Percentiles rank a stretch among this genome's conserved stretches.
phyloP scores from a whole-genome alignment of 2,888 invertebrate species.

The Pomacea canaliculata region DNA sequence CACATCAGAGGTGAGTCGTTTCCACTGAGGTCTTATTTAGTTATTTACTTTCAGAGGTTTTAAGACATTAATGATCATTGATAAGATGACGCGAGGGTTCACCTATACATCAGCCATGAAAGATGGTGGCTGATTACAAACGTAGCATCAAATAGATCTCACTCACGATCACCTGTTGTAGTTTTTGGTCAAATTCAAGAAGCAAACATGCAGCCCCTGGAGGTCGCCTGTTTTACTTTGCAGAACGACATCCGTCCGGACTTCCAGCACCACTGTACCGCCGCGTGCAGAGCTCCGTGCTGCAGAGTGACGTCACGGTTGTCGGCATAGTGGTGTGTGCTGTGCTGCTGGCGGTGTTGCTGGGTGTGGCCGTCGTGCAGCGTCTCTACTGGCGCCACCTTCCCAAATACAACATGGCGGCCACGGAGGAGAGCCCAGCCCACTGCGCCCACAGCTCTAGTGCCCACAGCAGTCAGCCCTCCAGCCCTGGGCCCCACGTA shows the following conservation, averaged over 20 bases:
- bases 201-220: too few relatives aligned
- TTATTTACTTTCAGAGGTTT: too few relatives aligned
- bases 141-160: too few relatives aligned
- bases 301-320: conserved; percentile 62
- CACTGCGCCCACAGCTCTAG: conserved; percentile 38
- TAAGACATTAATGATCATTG: too few relatives aligned
- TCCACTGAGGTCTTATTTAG: too few relatives aligned
- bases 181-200: too few relatives aligned
- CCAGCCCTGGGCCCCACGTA: conserved; percentile 38
- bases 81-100: too few relatives aligned
- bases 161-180: too few relatives aligned
- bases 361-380: conserved; percentile 58
- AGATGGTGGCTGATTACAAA: too few relatives aligned
- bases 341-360: conserved; percentile 52
- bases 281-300: conserved; percentile 37
- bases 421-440: conserved; percentile 50
- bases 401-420: conserved; percentile 58
- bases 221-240: too few relatives aligned
- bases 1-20: conserved; percentile 30
- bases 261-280: conserved; percentile 30
- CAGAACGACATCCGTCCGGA: neutral
- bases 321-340: conserved; percentile 63
- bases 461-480: conserved; percentile 32
- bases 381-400: conserved; percentile 46
- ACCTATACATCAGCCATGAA: too few relatives aligned